phyloP scores from a whole-genome alignment of 2,888 invertebrate genomes.

The Aleiodes leptofemur region DNA sequence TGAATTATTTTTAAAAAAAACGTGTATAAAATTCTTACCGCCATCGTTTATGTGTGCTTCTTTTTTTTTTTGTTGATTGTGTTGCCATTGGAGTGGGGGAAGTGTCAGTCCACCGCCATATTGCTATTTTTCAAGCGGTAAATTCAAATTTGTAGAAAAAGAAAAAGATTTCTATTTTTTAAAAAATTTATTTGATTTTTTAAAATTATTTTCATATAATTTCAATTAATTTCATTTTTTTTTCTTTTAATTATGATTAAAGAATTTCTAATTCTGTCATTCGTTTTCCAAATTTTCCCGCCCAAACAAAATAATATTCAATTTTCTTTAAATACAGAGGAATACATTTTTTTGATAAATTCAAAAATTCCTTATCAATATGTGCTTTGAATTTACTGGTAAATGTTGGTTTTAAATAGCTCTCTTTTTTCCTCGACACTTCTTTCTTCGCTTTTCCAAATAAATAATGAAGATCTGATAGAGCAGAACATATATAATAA shows the following conservation, averaged over 20 bases:
- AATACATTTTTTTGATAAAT: constrained; percentile 77
- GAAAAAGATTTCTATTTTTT: no score
- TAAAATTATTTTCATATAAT: no score
- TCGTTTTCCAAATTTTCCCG: constrained; percentile 70
- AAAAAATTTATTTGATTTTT: background rate
- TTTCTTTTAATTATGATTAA: background rate
- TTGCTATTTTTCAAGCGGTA: background rate
- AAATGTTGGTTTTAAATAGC: constrained; percentile 72
- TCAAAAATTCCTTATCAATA: constrained; percentile 75
- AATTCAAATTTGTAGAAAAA: background rate
- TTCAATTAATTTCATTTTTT: background rate
- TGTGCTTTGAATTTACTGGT: constrained; percentile 78
- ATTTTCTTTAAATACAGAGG: constrained; percentile 81
- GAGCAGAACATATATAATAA: constrained; percentile 80
- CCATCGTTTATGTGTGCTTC: constrained; percentile 25
- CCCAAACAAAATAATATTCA: constrained; percentile 84
- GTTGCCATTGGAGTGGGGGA: no score
- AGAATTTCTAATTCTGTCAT: background rate
- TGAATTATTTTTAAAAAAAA: background rate
- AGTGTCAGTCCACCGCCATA: background rate
- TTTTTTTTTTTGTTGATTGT: background rate
- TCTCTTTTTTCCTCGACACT: constrained; percentile 56
- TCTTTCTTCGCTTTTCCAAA: constrained; percentile 75
- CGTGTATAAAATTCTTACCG: constrained; percentile 10
- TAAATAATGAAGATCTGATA: constrained; percentile 82